These are phyloP conservation scores for Callipepla californica DNA, from an alignment of 2,113 vertebrate genomes.

Conservation along the genomic window DNA sequence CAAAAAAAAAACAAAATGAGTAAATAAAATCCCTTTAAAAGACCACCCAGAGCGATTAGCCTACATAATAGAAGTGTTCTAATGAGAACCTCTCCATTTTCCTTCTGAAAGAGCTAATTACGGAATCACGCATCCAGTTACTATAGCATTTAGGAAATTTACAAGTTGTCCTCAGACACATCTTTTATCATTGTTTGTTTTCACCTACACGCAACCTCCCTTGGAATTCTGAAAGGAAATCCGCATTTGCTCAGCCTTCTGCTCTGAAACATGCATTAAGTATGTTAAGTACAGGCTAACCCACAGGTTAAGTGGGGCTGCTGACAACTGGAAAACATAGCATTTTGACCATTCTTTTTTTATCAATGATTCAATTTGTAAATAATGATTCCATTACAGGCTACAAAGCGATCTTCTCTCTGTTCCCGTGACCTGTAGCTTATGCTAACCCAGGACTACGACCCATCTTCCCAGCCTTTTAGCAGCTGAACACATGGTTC, in stretches of 20 bases:
- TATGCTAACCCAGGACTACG: not conserved
- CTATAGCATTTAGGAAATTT: slow-evolving; percentile 1
- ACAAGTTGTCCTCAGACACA: not conserved
- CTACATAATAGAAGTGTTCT: not conserved
- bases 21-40: slow-evolving; percentile 21
- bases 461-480: not conserved
- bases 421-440: not conserved
- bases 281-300: not conserved
- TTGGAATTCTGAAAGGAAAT: slow-evolving; percentile 33
- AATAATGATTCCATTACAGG: not conserved
- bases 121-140: not conserved
- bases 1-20: not conserved
- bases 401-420: not conserved
- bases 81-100: not conserved
- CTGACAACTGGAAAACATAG: not conserved
- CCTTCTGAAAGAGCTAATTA: not conserved
- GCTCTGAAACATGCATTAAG: not conserved
- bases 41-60: not conserved
- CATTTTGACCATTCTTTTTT: not conserved
- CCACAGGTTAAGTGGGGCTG: slow-evolving; percentile 2
- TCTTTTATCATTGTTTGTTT: not conserved
- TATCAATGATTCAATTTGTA: not conserved
- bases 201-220: slow-evolving; percentile 13
- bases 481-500: not conserved
- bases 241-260: slow-evolving; percentile 57